Percentiles rank a stretch among this genome's conserved stretches.
These are phyloP conservation scores for Drosophila ohnishii DNA, from an alignment of 1,140 invertebrate species.

Conservation along the genomic window DNA sequence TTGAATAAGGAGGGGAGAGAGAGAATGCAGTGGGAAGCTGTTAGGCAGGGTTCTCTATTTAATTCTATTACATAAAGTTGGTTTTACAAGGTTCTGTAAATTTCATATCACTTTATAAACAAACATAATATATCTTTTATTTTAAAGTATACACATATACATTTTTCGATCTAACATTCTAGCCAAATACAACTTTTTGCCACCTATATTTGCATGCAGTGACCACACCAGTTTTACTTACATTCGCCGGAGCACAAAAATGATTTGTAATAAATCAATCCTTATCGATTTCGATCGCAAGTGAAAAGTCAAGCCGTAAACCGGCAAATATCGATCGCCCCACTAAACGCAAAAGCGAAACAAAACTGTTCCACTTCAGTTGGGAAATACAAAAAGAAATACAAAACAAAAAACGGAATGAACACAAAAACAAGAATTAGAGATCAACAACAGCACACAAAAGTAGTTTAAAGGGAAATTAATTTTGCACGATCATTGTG, in stretches of 20 bases:
- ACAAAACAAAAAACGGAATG: slow-evolving; percentile 37
- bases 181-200: not conserved
- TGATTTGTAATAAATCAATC: slow-evolving; percentile 41
- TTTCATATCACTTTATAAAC: too few relatives aligned
- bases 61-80: not conserved
- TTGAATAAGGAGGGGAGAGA: not conserved
- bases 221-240: not conserved
- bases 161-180: not conserved
- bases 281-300: slow-evolving; percentile 37
- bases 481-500: slow-evolving; percentile 73
- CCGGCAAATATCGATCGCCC: slow-evolving; percentile 34
- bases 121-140: too few relatives aligned
- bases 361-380: slow-evolving; percentile 69
- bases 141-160: too few relatives aligned
- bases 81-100: too few relatives aligned
- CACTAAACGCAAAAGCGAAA: slow-evolving; percentile 43
- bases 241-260: slow-evolving; percentile 10
- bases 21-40: slow-evolving; percentile 11
- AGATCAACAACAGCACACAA: slow-evolving; percentile 42
- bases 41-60: not conserved
- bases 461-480: slow-evolving; percentile 53
- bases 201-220: not conserved
- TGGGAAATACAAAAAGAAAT: slow-evolving; percentile 41
- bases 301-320: slow-evolving; percentile 17
- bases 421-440: slow-evolving; percentile 28